Percentiles rank a stretch among this genome's conserved stretches.
Evolutionary conservation across 2,888 invertebrate genomes (phyloP).

Genomic region (Mamestra brassicae): DNA sequence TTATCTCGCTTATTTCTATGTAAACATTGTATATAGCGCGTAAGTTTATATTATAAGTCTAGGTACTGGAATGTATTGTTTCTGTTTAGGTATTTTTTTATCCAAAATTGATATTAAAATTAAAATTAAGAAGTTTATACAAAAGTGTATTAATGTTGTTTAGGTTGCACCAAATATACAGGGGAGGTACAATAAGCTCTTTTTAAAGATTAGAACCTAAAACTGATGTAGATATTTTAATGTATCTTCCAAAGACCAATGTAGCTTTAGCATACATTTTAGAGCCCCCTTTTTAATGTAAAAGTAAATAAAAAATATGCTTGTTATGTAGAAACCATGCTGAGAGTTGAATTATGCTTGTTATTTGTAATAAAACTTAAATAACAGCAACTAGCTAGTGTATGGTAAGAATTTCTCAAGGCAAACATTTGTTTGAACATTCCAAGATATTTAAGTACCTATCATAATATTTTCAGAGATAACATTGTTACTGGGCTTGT

Average conservation of each 20-base stretch:
- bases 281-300: constrained; percentile 21
- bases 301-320: constrained; percentile 11
- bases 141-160: constrained; percentile 1
- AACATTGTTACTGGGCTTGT: constrained; percentile 17
- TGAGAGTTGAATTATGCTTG: background rate
- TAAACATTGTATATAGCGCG: constrained; percentile 54
- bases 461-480: constrained; percentile 23
- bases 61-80: constrained; percentile 21
- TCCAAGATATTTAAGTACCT: constrained; percentile 45
- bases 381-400: constrained; percentile 5
- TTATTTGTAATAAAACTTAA: background rate
- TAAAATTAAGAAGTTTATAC: background rate
- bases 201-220: constrained; percentile 21
- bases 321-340: background rate
- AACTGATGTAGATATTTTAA: constrained; percentile 24
- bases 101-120: constrained; percentile 4
- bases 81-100: background rate
- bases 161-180: constrained; percentile 37
- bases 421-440: constrained; percentile 37
- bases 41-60: constrained; percentile 45
- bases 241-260: constrained; percentile 52
- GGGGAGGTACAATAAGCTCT: constrained; percentile 39
- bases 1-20: constrained; percentile 46
- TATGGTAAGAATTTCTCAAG: constrained; percentile 1
- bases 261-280: constrained; percentile 36